These are phyloP conservation scores for Saccopteryx bilineata DNA, from an alignment of 2,113 vertebrate genomes.

Conservation along the genomic window DNA sequence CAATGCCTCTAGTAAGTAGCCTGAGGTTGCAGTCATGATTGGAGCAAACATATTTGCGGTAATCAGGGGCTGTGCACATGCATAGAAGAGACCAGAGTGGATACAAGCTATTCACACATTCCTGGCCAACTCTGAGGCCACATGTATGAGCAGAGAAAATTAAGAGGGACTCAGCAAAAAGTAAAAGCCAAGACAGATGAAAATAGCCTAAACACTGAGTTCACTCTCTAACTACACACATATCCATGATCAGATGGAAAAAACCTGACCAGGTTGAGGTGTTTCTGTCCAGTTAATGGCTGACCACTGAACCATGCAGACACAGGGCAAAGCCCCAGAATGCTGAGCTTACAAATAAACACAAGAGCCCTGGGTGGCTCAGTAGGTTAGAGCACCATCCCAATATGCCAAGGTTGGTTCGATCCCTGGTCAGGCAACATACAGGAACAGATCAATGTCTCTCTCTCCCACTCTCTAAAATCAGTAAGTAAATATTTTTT, in stretches of 20 bases:
- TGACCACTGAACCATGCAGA: background rate
- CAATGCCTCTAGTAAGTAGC: background rate
- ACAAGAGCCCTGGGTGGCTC: background rate
- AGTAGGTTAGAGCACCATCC: no score
- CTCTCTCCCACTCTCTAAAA: no score
- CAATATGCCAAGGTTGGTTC: no score
- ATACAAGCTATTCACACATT: background rate
- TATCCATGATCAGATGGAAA: background rate
- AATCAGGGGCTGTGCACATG: background rate
- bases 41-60: background rate
- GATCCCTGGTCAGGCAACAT: no score
- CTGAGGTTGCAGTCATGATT: background rate
- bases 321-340: background rate
- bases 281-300: background rate
- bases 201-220: background rate
- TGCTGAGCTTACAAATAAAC: slow-evolving; percentile 14
- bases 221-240: background rate
- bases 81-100: background rate
- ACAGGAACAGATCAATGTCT: no score
- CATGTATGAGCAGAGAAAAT: background rate
- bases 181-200: background rate
- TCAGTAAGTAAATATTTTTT: no score
- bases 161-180: background rate
- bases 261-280: background rate
- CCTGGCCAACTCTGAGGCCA: background rate